phyloP scores from a whole-genome alignment of 2,888 invertebrate genomes.

The Kuschelorhynchus macadamiae region DNA sequence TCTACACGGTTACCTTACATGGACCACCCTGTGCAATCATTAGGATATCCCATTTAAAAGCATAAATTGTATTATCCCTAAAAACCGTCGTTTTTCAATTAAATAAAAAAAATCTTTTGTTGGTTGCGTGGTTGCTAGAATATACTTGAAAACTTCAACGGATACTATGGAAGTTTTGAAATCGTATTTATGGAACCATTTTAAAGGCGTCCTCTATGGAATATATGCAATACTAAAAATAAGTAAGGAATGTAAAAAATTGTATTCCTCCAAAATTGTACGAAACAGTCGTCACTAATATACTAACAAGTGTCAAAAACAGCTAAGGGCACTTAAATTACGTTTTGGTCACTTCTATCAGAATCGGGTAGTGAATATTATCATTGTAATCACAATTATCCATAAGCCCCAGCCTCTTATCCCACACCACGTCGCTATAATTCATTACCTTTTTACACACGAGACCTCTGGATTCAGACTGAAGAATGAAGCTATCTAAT shows the following conservation, averaged over 20 bases:
- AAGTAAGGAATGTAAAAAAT: not conserved
- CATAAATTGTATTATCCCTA: too few relatives aligned
- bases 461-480: constrained; percentile 75
- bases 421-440: constrained; percentile 79
- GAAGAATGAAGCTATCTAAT: constrained; percentile 77
- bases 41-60: too few relatives aligned
- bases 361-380: constrained; percentile 80
- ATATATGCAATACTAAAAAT: not conserved
- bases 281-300: constrained; percentile 46
- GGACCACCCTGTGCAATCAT: too few relatives aligned
- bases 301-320: constrained; percentile 41
- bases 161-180: too few relatives aligned
- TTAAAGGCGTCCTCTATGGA: too few relatives aligned
- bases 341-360: constrained; percentile 75
- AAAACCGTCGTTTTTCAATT: too few relatives aligned
- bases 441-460: constrained; percentile 72
- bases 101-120: too few relatives aligned
- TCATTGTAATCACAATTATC: constrained; percentile 76
- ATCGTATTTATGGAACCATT: too few relatives aligned
- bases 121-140: too few relatives aligned
- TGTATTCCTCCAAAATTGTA: constrained; percentile 26
- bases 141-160: too few relatives aligned
- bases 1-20: too few relatives aligned
- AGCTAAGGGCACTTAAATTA: constrained; percentile 66
- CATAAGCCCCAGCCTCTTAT: constrained; percentile 75